phyloP scores from a whole-genome alignment of 1,140 invertebrate genomes.

The Thalassaphorura encarpata region DNA sequence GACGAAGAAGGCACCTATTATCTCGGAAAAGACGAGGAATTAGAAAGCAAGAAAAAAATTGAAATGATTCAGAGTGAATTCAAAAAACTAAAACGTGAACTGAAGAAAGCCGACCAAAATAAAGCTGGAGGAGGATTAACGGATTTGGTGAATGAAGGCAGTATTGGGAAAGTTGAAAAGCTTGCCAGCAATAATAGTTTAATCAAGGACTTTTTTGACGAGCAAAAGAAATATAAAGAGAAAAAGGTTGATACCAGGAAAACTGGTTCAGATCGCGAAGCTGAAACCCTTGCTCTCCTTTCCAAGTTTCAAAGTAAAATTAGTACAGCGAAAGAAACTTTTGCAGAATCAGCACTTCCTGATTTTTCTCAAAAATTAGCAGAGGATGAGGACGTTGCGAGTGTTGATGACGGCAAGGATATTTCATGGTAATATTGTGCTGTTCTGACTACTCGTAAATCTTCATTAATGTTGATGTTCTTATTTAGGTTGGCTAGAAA shows the following conservation, averaged over 20 bases:
- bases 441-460: constrained; percentile 10
- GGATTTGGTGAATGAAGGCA: constrained; percentile 27
- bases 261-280: constrained; percentile 46
- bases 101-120: constrained; percentile 46
- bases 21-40: constrained; percentile 54
- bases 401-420: constrained; percentile 23
- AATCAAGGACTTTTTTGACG: constrained; percentile 60
- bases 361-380: constrained; percentile 33
- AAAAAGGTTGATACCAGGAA: constrained; percentile 53
- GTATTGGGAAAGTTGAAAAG: constrained; percentile 38
- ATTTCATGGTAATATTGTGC: constrained; percentile 21
- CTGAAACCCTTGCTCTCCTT: constrained; percentile 59
- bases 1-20: constrained; percentile 46
- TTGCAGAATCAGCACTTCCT: constrained; percentile 30
- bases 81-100: constrained; percentile 53
- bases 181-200: constrained; percentile 47
- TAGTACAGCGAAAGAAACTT: constrained; percentile 51
- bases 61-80: constrained; percentile 38
- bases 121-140: constrained; percentile 32
- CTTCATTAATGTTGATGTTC: not conserved
- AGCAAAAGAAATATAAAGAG: constrained; percentile 66
- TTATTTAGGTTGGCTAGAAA: constrained; percentile 60
- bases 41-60: constrained; percentile 55
- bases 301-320: constrained; percentile 75
- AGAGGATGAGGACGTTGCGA: constrained; percentile 25